phyloP scores from a whole-genome alignment of 1,140 invertebrate genomes.

The Hypothenemus hampei region DNA sequence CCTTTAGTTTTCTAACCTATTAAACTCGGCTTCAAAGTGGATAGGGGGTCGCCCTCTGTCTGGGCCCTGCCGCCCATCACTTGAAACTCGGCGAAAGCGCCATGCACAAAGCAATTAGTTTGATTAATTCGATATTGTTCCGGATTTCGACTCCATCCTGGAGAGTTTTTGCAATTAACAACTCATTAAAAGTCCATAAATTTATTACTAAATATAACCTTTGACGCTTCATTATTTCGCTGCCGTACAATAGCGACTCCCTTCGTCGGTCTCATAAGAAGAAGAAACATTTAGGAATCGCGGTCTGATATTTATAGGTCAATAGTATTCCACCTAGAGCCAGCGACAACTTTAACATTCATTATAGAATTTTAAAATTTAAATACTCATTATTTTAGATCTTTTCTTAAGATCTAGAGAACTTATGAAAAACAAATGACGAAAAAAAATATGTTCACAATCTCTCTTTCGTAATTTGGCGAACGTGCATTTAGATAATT shows the following conservation, averaged over 20 bases:
- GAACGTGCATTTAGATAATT: too few species aligned
- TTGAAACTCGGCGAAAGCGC: constrained; percentile 15
- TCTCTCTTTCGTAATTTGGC: too few species aligned
- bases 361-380: too few species aligned
- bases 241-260: background rate
- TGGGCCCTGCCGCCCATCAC: constrained; percentile 9
- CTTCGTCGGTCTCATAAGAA: background rate
- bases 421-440: too few species aligned
- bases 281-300: background rate
- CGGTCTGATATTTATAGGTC: constrained; percentile 10
- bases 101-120: constrained; percentile 28
- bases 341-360: too few species aligned
- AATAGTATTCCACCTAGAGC: constrained; percentile 2
- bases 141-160: constrained; percentile 24
- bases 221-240: constrained; percentile 28
- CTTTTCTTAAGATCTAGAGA: too few species aligned
- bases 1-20: constrained; percentile 5
- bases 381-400: too few species aligned
- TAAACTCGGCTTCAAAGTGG: constrained; percentile 13
- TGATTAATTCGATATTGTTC: constrained; percentile 32
- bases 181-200: constrained; percentile 27
- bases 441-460: too few species aligned
- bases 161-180: constrained; percentile 26
- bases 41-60: constrained; percentile 1
- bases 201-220: constrained; percentile 24